phyloP scores from a whole-genome alignment of 2,113 vertebrate species.

The Crotalus viridis region DNA sequence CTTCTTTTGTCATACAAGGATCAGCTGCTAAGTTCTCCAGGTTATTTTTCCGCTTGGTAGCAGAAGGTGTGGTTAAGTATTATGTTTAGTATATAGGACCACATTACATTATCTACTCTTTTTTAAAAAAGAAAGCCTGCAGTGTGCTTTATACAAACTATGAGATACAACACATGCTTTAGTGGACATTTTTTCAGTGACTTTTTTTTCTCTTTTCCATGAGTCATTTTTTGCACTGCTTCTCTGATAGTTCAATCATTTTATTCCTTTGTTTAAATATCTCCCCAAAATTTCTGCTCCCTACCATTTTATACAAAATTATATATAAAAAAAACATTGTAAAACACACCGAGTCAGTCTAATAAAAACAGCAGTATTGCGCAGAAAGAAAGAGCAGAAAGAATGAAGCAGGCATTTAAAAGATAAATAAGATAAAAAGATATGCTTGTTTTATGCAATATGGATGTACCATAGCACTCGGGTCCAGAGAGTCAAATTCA shows the following conservation, averaged over 20 bases:
- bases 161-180: slow-evolving; percentile 58
- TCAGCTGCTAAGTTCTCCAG: slow-evolving; percentile 67
- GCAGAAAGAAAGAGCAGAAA: neutral
- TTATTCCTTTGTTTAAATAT: neutral
- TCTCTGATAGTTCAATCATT: slow-evolving; percentile 58
- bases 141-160: slow-evolving; percentile 54
- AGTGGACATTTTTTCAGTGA: slow-evolving; percentile 48
- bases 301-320: neutral
- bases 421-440: neutral
- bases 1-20: slow-evolving; percentile 63
- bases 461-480: neutral
- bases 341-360: neutral
- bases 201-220: slow-evolving; percentile 45
- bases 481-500: neutral
- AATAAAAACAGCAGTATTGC: neutral
- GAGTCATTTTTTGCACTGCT: slow-evolving; percentile 34
- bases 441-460: neutral
- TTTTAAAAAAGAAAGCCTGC: slow-evolving; percentile 53
- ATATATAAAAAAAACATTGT: neutral
- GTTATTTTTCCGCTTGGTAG: slow-evolving; percentile 68
- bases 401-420: neutral
- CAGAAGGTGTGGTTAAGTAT: slow-evolving; percentile 76
- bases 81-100: slow-evolving; percentile 67
- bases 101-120: slow-evolving; percentile 61
- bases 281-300: neutral